Conservation (phyloP, 2,888 invertebrate genomes). For the Meteorus colon region DNA sequence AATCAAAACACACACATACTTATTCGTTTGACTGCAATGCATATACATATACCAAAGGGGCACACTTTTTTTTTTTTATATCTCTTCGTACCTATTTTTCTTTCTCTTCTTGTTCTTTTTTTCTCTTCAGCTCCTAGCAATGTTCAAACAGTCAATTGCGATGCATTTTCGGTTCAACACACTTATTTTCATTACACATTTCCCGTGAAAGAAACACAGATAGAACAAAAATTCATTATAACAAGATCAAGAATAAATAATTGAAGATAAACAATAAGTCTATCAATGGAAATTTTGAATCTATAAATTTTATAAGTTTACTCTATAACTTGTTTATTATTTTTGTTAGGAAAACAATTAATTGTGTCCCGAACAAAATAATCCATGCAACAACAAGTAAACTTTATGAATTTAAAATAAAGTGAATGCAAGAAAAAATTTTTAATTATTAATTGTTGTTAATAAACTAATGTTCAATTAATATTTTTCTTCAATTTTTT, state of each 20-base stretch:
- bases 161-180: background rate
- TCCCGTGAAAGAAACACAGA: background rate
- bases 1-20: background rate
- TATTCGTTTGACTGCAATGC: background rate
- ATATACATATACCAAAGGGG: background rate
- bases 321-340: background rate
- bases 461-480: too few species aligned
- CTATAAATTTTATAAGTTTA: background rate
- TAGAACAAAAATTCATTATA: background rate
- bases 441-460: too few species aligned
- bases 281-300: too few species aligned
- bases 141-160: background rate
- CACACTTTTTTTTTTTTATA: conserved; percentile 1
- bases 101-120: background rate
- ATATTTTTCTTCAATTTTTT: too few species aligned
- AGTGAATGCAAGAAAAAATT: too few species aligned
- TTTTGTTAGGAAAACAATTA: background rate
- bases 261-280: background rate
- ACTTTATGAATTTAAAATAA: too few species aligned
- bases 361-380: too few species aligned
- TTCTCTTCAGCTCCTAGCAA: background rate
- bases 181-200: conserved; percentile 5
- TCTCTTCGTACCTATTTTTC: conserved; percentile 13
- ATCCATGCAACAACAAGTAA: too few species aligned
- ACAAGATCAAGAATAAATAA: background rate